phyloP scores from a whole-genome alignment of 2,888 invertebrate species.

The Pammene aurita region DNA sequence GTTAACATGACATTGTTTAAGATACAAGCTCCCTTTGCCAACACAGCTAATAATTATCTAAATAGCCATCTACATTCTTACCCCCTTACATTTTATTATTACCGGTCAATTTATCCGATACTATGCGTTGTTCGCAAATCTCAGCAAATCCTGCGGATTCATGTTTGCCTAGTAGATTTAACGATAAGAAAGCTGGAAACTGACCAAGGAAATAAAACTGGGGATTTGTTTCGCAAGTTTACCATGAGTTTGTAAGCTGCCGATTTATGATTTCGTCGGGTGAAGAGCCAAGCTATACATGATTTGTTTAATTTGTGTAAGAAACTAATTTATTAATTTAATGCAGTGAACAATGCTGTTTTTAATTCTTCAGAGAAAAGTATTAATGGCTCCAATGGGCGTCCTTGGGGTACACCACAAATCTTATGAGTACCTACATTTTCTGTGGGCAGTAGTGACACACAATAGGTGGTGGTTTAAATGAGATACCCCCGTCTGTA shows the following conservation, averaged over 20 bases:
- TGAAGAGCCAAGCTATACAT: not conserved
- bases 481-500: conserved; percentile 74
- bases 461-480: conserved; percentile 77
- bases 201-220: conserved; percentile 66
- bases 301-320: not conserved
- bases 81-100: conserved; percentile 84
- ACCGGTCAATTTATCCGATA: conserved; percentile 82
- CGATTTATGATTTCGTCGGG: conserved; percentile 36
- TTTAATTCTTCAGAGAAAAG: too few species aligned
- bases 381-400: not conserved
- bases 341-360: too few species aligned
- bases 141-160: conserved; percentile 67
- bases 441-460: conserved; percentile 55
- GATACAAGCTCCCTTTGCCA: conserved; percentile 57
- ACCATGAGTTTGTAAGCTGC: conserved; percentile 43
- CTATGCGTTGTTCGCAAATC: conserved; percentile 70
- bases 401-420: conserved; percentile 46
- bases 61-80: conserved; percentile 84
- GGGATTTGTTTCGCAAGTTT: conserved; percentile 56
- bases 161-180: conserved; percentile 77
- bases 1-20: not conserved
- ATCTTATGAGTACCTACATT: conserved; percentile 45
- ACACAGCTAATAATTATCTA: conserved; percentile 82
- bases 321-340: too few species aligned
- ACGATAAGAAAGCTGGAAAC: conserved; percentile 68